A percentile compares a stretch with the other conserved stretches of the same genome.
phyloP scores from a whole-genome alignment of 2,888 invertebrate species.

The Synanthedon myopaeformis region DNA sequence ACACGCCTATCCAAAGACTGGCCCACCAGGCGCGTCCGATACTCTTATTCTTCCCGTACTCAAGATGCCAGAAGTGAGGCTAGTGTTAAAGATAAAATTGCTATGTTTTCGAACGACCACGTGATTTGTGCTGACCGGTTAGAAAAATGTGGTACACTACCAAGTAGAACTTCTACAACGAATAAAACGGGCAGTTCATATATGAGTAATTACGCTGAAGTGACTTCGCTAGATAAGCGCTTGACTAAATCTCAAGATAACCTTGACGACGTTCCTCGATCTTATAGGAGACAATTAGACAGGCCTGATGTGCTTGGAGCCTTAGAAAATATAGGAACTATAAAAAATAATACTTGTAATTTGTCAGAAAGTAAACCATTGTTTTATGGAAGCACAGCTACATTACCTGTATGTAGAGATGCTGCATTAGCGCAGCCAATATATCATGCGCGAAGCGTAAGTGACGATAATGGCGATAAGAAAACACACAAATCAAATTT shows the following conservation, averaged over 20 bases:
- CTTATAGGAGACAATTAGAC: slow-evolving; percentile 43
- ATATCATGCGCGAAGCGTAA: slow-evolving; percentile 53
- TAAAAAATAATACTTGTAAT: slow-evolving; percentile 21
- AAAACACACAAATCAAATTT: slow-evolving; percentile 74
- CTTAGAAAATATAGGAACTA: slow-evolving; percentile 32
- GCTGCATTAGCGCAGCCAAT: slow-evolving; percentile 34
- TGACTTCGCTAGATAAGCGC: slow-evolving; percentile 52
- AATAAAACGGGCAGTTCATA: slow-evolving; percentile 40
- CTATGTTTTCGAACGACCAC: slow-evolving; percentile 80
- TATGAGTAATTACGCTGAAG: slow-evolving; percentile 38
- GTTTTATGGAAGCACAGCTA: slow-evolving; percentile 59
- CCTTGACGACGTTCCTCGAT: slow-evolving; percentile 61
- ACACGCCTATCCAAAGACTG: slow-evolving; percentile 39
- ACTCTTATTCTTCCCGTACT: slow-evolving; percentile 66
- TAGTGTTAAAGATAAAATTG: slow-evolving; percentile 88
- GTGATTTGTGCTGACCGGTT: slow-evolving; percentile 46
- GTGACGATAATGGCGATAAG: slow-evolving; percentile 52
- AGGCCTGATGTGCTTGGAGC: slow-evolving; percentile 68
- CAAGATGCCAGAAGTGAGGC: slow-evolving; percentile 84
- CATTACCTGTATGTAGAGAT: slow-evolving; percentile 39
- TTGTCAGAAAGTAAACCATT: slow-evolving; percentile 42
- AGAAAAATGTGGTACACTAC: slow-evolving; percentile 56
- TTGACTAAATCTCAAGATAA: slow-evolving; percentile 63
- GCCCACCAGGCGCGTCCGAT: slow-evolving; percentile 41
- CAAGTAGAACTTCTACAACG: slow-evolving; percentile 32